Percentiles rank a stretch among this genome's conserved stretches.
These are phyloP conservation scores for Grammomys dolichurus DNA, from an alignment of 2,113 vertebrate species.

Conservation along the genomic window DNA sequence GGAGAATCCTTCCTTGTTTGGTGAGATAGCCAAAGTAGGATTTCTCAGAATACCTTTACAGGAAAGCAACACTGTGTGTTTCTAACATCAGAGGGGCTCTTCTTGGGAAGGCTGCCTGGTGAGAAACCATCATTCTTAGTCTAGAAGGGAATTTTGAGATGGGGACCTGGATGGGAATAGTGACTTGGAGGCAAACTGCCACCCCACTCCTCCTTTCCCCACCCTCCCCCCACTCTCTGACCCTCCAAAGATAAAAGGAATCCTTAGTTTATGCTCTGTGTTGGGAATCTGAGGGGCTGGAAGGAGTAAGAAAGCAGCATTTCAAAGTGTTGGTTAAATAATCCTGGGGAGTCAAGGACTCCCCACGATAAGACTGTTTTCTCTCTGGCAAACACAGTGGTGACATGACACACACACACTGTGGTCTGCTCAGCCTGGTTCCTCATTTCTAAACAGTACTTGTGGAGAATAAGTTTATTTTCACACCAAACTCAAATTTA, in stretches of 20 bases:
- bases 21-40: neutral
- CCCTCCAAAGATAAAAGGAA: constrained; percentile 8
- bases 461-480: neutral
- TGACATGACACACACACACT: neutral
- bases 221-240: neutral
- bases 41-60: neutral
- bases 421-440: neutral
- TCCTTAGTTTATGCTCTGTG: neutral
- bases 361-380: neutral
- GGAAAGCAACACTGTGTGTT: neutral
- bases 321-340: neutral
- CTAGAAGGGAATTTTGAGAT: neutral
- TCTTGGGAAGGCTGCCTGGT: neutral
- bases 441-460: neutral
- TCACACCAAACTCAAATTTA: neutral
- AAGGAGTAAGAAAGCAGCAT: neutral
- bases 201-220: neutral
- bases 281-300: neutral
- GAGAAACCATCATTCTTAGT: neutral
- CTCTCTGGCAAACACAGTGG: neutral
- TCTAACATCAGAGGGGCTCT: neutral
- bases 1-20: neutral
- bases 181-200: neutral
- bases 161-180: neutral
- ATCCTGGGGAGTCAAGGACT: neutral